These are phyloP conservation scores for Epizoanthus rinbou DNA, from an alignment of 92 coral and sea anemone species.

Conservation along the genomic window DNA sequence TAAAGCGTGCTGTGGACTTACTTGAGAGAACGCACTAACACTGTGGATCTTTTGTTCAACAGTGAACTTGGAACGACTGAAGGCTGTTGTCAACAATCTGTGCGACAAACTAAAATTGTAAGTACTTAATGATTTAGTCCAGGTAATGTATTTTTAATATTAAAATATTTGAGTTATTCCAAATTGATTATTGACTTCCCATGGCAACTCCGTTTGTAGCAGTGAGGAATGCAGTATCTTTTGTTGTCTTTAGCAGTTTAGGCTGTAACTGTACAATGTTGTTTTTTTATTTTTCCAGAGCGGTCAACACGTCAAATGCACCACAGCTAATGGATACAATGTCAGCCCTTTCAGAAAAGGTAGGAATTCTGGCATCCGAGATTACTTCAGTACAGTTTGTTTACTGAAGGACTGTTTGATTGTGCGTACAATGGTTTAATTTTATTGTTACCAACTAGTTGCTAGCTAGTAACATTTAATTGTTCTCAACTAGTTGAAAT, in stretches of 20 bases:
- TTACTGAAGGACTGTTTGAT: too few relatives aligned
- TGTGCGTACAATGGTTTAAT: too few relatives aligned
- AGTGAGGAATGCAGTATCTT: background rate
- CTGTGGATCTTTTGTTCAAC: background rate
- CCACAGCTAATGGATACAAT: constrained; percentile 69
- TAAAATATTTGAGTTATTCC: background rate
- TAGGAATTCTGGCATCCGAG: background rate
- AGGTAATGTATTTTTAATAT: too few relatives aligned
- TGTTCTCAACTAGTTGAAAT: too few relatives aligned
- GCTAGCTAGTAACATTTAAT: too few relatives aligned
- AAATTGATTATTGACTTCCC: too few relatives aligned
- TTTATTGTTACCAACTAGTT: too few relatives aligned
- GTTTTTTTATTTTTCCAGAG: constrained; percentile 45
- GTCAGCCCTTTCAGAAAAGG: constrained; percentile 79
- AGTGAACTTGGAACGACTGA: constrained; percentile 38
- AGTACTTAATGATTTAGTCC: background rate
- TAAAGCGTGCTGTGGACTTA: too few relatives aligned
- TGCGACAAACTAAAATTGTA: constrained; percentile 37
- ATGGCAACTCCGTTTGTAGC: too few relatives aligned
- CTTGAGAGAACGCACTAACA: too few relatives aligned
- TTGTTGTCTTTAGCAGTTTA: background rate
- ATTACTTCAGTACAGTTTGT: too few relatives aligned
- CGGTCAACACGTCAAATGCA: constrained; percentile 53
- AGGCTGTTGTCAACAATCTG: constrained; percentile 29
- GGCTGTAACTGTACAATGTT: background rate